These are phyloP conservation scores for Tachuris rubrigastra DNA, from an alignment of 2,113 vertebrate genomes.

Conservation along the genomic window DNA sequence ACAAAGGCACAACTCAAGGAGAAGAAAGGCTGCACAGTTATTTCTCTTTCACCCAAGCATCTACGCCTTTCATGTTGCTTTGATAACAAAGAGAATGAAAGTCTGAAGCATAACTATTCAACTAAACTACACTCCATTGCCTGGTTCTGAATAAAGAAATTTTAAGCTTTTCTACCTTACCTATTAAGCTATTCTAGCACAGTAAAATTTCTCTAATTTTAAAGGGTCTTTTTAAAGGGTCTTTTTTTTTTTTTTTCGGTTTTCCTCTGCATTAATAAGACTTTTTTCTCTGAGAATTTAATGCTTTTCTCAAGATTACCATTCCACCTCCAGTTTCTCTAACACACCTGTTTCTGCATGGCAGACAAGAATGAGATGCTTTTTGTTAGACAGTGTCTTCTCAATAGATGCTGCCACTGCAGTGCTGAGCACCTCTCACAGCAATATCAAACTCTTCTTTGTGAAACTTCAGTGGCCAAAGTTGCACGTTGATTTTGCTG, in stretches of 20 bases:
- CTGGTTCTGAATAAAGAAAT: neutral
- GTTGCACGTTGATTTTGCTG: neutral
- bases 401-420: neutral
- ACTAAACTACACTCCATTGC: neutral
- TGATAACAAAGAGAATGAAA: neutral
- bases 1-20: neutral
- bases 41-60: conserved; percentile 3
- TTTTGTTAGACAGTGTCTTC: neutral
- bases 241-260: too few relatives aligned
- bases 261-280: neutral
- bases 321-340: neutral
- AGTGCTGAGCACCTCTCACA: neutral
- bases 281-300: neutral
- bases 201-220: neutral
- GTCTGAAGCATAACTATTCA: conserved; percentile 31
- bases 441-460: neutral
- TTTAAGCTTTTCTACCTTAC: neutral
- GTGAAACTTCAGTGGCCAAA: neutral
- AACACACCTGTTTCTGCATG: neutral
- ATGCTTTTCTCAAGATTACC: neutral
- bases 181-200: neutral
- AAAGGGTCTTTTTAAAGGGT: neutral
- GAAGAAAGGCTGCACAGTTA: neutral
- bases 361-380: neutral
- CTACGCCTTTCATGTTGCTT: neutral